Base-by-base conservation (phyloP, 2,797 vertebrate species). In the Botia kubotai region DNA sequence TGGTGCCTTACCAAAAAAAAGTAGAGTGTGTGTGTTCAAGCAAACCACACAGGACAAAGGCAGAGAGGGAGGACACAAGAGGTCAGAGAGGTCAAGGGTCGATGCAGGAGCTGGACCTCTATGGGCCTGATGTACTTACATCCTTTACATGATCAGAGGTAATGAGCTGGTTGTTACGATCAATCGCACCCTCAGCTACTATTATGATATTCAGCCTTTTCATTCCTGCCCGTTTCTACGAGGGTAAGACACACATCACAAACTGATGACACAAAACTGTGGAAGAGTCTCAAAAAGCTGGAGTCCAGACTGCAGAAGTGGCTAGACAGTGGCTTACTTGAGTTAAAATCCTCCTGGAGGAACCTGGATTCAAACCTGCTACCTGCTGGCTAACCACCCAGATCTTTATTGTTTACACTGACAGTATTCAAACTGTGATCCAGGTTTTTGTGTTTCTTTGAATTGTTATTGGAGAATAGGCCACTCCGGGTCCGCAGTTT, bases 171-270 rank as follows among this genome's bases (percentile, higher is more conserved):
- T 98, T 98, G 87, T 92, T 94, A 90, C 75, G 92, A 92, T 98
- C 97, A 90, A 98, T 97, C 87, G 98, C 97, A 84, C 98, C 98
- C 92, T 99, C 98, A 1, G 98, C 95, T 92, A 99, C 94, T 89
- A 99, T 99, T 91, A 99, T 98, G 92, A 99, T 97, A 93, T 99
- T 99, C 94, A 99, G 93, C 88, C 98, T 95, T 95, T 99, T 98
- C 93, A 96, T 98, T 81, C 93, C 94, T 89, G 96, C 97, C 80
- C 98, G 98, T 87, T 98, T 99, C 97, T 99, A 89, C 11, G 87
- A 87, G 87, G 86, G 83, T 17, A 88, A 87, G 88, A 90, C 80
- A 86, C 82, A 94, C 89, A 91, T 90, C 93, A 90, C 88, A 93
- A 89, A 90, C 91, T 89, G 90, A 86, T 91, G 77, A 92, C 89